Conservation (phyloP, 1,140 invertebrate genomes). For the Drosophila pachea region DNA sequence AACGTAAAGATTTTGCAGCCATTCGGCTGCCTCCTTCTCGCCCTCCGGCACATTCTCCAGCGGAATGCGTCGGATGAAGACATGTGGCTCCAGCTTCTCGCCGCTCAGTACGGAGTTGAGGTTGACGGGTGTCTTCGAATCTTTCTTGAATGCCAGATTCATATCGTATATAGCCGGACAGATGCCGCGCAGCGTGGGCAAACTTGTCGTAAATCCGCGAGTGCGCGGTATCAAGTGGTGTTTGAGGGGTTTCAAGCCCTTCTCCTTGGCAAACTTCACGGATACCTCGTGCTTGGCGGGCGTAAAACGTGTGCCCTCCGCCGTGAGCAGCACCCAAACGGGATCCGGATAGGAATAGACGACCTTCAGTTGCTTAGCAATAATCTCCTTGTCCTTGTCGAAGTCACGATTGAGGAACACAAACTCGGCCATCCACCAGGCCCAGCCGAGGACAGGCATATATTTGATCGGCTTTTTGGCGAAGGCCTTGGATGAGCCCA, state of each 20-base stretch:
- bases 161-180: constrained; percentile 91
- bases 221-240: constrained; percentile 95
- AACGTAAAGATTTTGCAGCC: constrained; percentile 84
- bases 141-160: constrained; percentile 87
- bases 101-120: constrained; percentile 90
- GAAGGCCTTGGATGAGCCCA: constrained; percentile 95
- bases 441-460: constrained; percentile 95
- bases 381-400: constrained; percentile 92
- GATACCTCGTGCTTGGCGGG: constrained; percentile 91
- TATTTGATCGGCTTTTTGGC: constrained; percentile 95
- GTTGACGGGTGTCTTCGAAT: constrained; percentile 83
- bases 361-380: constrained; percentile 88
- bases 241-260: constrained; percentile 90
- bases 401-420: constrained; percentile 95
- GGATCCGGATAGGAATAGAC: constrained; percentile 91
- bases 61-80: constrained; percentile 90
- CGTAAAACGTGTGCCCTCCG: constrained; percentile 96
- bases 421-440: constrained; percentile 95
- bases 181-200: constrained; percentile 86
- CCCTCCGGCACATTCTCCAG: constrained; percentile 88
- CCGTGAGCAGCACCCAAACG: constrained; percentile 92
- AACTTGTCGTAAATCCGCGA: constrained; percentile 91
- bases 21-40: constrained; percentile 88
- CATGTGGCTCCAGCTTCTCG: constrained; percentile 85
- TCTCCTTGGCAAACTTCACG: constrained; percentile 91